phyloP scores from a whole-genome alignment of 2,797 vertebrate genomes.

The Pterois miles region DNA sequence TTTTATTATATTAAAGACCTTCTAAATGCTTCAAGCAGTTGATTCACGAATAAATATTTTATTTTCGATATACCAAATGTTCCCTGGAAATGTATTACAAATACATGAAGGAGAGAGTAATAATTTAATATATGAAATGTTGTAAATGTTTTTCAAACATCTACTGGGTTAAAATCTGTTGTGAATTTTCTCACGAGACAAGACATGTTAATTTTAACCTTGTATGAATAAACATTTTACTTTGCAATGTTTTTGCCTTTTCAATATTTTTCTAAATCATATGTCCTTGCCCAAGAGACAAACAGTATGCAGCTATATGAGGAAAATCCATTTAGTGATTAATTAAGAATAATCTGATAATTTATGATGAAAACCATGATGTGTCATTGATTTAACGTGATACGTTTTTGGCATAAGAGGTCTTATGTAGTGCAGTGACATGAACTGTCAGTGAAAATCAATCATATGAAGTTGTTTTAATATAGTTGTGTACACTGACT shows the following conservation, averaged over 20 bases:
- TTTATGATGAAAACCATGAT: neutral
- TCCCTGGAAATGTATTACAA: neutral
- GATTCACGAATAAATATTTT: neutral
- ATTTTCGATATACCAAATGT: neutral
- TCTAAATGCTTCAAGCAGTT: neutral
- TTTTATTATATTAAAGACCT: neutral
- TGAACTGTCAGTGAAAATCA: neutral
- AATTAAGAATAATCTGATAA: neutral
- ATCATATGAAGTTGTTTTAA: neutral
- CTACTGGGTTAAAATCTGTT: neutral
- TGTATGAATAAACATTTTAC: slow-evolving; percentile 19
- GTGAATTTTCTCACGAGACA: neutral
- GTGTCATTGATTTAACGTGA: neutral
- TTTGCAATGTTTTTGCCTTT: neutral
- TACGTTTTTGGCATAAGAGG: neutral
- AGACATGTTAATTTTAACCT: neutral
- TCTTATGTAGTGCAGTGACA: neutral
- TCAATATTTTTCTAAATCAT: neutral
- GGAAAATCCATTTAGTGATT: neutral
- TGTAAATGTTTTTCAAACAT: neutral
- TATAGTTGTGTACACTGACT: neutral
- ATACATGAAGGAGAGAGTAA: neutral
- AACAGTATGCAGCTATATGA: neutral
- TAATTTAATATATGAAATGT: neutral
- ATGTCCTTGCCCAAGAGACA: neutral